Evolutionary conservation across 2,888 invertebrate genomes (phyloP).

Genomic region (Serrognathus titanus): DNA sequence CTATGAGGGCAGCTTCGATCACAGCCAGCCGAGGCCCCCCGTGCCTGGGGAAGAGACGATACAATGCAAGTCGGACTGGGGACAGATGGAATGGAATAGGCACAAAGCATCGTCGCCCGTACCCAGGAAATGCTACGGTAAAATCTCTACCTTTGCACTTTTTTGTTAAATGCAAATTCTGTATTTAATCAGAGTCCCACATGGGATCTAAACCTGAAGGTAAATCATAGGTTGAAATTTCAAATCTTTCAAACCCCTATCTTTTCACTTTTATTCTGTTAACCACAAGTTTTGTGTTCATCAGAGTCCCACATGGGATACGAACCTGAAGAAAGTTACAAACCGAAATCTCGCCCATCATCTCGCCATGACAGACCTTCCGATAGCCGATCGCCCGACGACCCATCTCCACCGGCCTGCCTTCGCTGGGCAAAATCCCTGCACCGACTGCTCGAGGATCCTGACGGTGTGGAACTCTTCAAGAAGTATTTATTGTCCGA

Average conservation of each 20-base stretch:
- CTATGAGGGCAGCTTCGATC: constrained; percentile 45
- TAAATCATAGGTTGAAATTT: too few species aligned
- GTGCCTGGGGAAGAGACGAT: constrained; percentile 72
- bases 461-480: constrained; percentile 86
- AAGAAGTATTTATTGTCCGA: constrained; percentile 77
- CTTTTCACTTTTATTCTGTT: neutral
- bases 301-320: constrained; percentile 36
- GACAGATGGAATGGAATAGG: constrained; percentile 33
- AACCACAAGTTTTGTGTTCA: constrained; percentile 7
- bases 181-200: too few species aligned
- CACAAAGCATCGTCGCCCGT: constrained; percentile 37
- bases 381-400: constrained; percentile 35
- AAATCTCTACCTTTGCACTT: neutral
- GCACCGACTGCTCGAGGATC: constrained; percentile 80
- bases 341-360: constrained; percentile 51
- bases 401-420: constrained; percentile 64
- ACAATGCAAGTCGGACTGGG: constrained; percentile 42
- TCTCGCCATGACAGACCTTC: constrained; percentile 26
- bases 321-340: constrained; percentile 39
- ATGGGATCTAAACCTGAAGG: too few species aligned
- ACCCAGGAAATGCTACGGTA: constrained; percentile 34
- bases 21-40: constrained; percentile 79
- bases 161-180: neutral
- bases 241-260: neutral
- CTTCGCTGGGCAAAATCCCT: constrained; percentile 87